Conservation (phyloP, 2,113 vertebrate genomes). For the Conger conger region DNA sequence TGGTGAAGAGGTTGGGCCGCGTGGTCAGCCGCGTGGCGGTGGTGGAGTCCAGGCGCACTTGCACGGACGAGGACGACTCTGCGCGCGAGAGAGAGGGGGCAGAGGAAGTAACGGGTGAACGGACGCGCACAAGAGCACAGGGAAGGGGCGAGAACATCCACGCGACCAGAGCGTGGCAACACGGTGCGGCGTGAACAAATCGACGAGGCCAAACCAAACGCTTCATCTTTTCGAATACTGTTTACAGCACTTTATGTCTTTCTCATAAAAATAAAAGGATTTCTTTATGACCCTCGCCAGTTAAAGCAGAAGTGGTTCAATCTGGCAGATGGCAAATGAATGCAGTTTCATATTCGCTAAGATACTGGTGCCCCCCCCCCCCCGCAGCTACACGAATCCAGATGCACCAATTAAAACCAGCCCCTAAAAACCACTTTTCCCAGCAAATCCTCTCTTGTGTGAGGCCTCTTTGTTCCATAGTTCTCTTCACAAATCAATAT, state of each 20-base stretch:
- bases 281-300: conserved; percentile 12
- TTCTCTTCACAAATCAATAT: conserved; percentile 16
- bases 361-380: background rate
- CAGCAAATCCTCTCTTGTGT: background rate
- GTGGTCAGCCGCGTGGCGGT: conserved; percentile 71
- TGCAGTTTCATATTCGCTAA: background rate
- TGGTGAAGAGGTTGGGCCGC: conserved; percentile 66
- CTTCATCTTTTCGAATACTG: background rate
- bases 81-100: conserved; percentile 43
- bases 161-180: background rate
- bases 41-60: conserved; percentile 68
- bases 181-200: background rate
- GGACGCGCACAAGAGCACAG: background rate
- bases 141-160: background rate
- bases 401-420: background rate
- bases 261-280: background rate
- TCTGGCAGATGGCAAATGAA: background rate
- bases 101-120: background rate
- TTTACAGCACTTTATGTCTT: background rate
- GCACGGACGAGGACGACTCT: conserved; percentile 69
- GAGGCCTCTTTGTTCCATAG: background rate
- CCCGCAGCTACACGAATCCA: background rate
- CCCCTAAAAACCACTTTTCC: too few relatives aligned
- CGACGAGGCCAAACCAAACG: background rate
- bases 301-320: conserved; percentile 7